These are phyloP conservation scores for Microdon myrmicae DNA, from an alignment of 2,888 invertebrate species.

Conservation along the genomic window DNA sequence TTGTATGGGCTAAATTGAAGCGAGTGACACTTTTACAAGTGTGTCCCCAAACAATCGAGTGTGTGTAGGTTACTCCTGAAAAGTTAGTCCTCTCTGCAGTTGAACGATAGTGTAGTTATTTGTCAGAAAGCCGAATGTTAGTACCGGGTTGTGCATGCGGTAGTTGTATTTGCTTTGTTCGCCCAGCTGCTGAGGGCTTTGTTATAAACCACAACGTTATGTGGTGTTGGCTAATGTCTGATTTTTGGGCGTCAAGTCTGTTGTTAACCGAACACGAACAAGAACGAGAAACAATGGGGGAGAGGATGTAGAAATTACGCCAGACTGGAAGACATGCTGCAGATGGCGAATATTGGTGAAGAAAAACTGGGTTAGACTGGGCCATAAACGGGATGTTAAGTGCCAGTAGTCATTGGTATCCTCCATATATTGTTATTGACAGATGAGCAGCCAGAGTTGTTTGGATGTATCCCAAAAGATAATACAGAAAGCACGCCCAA, in stretches of 20 bases:
- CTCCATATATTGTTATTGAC: conserved; percentile 24
- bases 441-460: conserved; percentile 15
- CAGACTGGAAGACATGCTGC: no score
- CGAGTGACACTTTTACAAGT: conserved; percentile 52
- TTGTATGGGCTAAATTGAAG: conserved; percentile 50
- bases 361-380: conserved; percentile 37
- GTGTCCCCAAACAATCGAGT: conserved; percentile 18
- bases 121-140: conserved; percentile 18
- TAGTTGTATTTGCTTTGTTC: conserved; percentile 45
- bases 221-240: conserved; percentile 45
- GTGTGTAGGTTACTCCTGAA: conserved; percentile 16
- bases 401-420: conserved; percentile 7
- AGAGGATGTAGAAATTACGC: conserved; percentile 25
- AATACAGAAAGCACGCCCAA: conserved; percentile 15
- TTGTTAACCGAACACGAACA: conserved; percentile 26
- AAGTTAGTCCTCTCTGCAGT: conserved; percentile 29
- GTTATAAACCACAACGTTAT: conserved; percentile 49
- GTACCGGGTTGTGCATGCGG: conserved; percentile 25
- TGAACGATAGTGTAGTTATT: conserved; percentile 35
- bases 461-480: conserved; percentile 18
- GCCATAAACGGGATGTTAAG: conserved; percentile 14
- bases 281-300: conserved; percentile 26
- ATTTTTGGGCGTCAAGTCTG: conserved; percentile 45
- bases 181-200: conserved; percentile 46
- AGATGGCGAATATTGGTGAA: no score